phyloP scores from a whole-genome alignment of 2,888 invertebrate species.

The Brachyptera risi region DNA sequence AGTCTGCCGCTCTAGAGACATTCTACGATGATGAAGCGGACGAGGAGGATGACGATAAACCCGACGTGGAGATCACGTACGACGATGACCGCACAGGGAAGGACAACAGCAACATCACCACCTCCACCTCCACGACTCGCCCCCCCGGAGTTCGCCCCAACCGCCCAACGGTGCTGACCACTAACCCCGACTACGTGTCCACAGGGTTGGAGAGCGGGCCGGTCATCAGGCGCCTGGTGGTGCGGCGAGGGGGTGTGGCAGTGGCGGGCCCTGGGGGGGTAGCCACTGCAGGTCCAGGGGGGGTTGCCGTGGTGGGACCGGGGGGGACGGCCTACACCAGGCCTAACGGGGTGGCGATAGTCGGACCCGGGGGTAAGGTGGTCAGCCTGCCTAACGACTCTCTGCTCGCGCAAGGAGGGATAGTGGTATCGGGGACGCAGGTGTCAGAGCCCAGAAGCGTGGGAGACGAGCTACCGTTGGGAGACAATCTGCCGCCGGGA shows the following conservation, averaged over 20 bases:
- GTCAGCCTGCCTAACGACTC: conserved; percentile 43
- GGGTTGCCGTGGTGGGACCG: conserved; percentile 75
- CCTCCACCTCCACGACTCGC: neutral
- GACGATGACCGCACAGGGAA: neutral
- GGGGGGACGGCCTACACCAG: conserved; percentile 72
- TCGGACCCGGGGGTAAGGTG: conserved; percentile 68
- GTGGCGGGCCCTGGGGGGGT: conserved; percentile 80
- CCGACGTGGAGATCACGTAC: conserved; percentile 7
- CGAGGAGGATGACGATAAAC: conserved; percentile 5
- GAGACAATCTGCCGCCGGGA: conserved; percentile 50
- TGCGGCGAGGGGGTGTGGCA: conserved; percentile 71
- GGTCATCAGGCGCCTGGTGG: conserved; percentile 50
- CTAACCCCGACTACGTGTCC: conserved; percentile 31
- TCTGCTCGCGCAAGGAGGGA: conserved; percentile 3
- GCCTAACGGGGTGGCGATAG: conserved; percentile 70
- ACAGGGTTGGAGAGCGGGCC: conserved; percentile 36
- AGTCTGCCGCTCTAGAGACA: neutral
- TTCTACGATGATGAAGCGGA: neutral
- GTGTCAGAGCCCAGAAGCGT: conserved; percentile 1
- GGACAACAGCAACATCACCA: neutral
- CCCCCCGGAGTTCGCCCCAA: neutral
- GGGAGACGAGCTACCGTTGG: neutral
- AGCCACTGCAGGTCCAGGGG: conserved; percentile 73
- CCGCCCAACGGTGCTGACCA: neutral
- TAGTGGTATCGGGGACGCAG: neutral